Evolutionary conservation across 2,888 invertebrate genomes (phyloP).

Genomic region (Boloria selene): DNA sequence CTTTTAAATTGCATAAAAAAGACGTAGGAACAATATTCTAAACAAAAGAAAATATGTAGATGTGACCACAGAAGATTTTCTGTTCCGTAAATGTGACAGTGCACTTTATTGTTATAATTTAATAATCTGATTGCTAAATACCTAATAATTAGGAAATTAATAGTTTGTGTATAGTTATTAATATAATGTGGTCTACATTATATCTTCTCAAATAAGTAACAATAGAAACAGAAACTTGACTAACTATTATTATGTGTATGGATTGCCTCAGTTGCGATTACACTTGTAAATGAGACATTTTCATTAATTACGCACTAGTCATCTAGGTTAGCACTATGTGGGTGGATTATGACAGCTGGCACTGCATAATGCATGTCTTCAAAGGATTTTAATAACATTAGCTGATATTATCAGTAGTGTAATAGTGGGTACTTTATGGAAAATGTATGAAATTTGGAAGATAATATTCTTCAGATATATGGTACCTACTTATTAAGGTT

Average conservation of each 20-base stretch:
- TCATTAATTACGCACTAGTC: conserved; percentile 28
- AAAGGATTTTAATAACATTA: background rate
- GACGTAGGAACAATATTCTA: too few relatives aligned
- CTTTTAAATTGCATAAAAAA: too few relatives aligned
- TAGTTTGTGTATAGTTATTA: too few relatives aligned
- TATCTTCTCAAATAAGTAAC: conserved; percentile 19
- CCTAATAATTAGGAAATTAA: too few relatives aligned
- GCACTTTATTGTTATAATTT: too few relatives aligned
- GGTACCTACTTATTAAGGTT: too few relatives aligned
- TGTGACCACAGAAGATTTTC: too few relatives aligned
- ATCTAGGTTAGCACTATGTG: conserved; percentile 31
- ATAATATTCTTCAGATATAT: too few relatives aligned
- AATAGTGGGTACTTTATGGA: too few relatives aligned
- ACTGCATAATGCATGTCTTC: conserved; percentile 16
- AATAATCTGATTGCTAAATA: conserved; percentile 4
- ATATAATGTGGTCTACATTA: conserved; percentile 8
- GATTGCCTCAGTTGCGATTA: conserved; percentile 30
- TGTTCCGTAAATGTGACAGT: too few relatives aligned
- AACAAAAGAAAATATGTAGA: too few relatives aligned
- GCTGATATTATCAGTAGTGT: background rate
- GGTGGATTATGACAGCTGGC: conserved; percentile 23
- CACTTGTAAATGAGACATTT: conserved; percentile 39
- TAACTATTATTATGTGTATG: background rate
- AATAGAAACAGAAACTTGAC: conserved; percentile 23
- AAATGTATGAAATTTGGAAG: too few relatives aligned